Evolutionary conservation across 2,113 vertebrate genomes (phyloP), one percentile per base, ranked within the genome.

Genomic region (Podiceps cristatus): DNA sequence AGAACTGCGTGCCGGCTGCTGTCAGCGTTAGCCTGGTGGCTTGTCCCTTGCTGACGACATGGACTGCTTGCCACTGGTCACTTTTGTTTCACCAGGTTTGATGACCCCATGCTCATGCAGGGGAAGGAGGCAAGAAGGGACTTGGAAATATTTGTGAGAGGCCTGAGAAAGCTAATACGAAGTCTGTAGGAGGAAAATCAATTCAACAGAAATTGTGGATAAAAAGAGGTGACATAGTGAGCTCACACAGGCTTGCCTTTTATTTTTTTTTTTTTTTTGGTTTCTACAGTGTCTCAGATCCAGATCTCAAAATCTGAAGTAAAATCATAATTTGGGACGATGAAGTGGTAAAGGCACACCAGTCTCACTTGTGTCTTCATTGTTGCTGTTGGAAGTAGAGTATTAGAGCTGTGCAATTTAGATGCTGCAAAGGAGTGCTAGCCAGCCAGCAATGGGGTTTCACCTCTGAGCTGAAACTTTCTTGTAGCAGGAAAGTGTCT

Each of bases 351-450:
- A 78, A 86, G 24, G 15, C 50, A 37, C 49, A 59, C 18, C 37
- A 77, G n/a, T 60, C 40, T 91, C 45, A 69, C 49, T 45, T 59
- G 6, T 76, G 23, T 66, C 60, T 77, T 87, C 64, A 47, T 23
- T 89, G 50, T 25, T 77, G 17, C 40, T 82, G 18, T 13, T 85
- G 42, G 35, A 90, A 75, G 53, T 37, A 42, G 55, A 86, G 66
- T 85, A 83, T 62, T 74, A 76, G 17, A 90, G 13, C 52, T 86
- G 63, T 49, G 71, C 93, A 79, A 72, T 91, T 79, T 23, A 68
- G 74, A 23, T 87, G 29, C 17, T 84, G 7, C 31, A 40, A n/a
- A 56, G 56, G 27, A 55, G 13, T 58, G 28, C 22, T 24, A 47
- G 13, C 14, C 27, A 89, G 47, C 9, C 25, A 55, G 37, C 29